Evolutionary conservation across 2,888 invertebrate species (phyloP).

Genomic region (Hydroisotoma schaefferi): DNA sequence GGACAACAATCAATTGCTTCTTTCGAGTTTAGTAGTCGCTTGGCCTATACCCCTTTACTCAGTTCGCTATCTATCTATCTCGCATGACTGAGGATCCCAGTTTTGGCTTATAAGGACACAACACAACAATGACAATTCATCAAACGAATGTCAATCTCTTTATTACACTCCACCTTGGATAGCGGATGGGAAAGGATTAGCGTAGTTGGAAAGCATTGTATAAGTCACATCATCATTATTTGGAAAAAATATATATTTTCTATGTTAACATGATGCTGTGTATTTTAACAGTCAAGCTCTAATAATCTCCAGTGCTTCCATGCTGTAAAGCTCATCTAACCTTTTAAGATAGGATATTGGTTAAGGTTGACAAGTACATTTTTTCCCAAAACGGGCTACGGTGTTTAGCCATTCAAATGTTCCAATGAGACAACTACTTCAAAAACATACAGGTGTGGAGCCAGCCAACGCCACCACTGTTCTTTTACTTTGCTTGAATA

Average conservation of each 20-base stretch:
- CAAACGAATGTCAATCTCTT: conserved; percentile 44
- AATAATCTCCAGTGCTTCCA: conserved; percentile 4
- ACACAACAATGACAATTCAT: conserved; percentile 44
- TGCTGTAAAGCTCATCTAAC: background rate
- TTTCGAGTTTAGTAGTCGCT: too few relatives aligned
- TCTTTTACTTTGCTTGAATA: too few relatives aligned
- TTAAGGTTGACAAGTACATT: background rate
- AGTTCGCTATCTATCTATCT: conserved; percentile 1
- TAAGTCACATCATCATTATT: too few relatives aligned
- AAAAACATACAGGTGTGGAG: too few relatives aligned
- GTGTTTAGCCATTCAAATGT: too few relatives aligned
- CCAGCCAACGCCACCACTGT: too few relatives aligned
- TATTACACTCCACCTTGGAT: conserved; percentile 11
- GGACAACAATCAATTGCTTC: too few relatives aligned
- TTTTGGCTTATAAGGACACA: conserved; percentile 25
- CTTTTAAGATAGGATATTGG: background rate
- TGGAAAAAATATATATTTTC: too few relatives aligned
- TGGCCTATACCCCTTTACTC: background rate
- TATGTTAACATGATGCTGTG: background rate
- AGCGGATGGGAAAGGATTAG: too few relatives aligned
- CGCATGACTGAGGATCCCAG: background rate
- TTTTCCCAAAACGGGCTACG: background rate
- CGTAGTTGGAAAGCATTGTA: too few relatives aligned
- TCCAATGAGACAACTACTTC: too few relatives aligned
- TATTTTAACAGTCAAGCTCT: conserved; percentile 11